Evolutionary conservation across 2,888 invertebrate species (phyloP).

Genomic region (Brenthis hecate): DNA sequence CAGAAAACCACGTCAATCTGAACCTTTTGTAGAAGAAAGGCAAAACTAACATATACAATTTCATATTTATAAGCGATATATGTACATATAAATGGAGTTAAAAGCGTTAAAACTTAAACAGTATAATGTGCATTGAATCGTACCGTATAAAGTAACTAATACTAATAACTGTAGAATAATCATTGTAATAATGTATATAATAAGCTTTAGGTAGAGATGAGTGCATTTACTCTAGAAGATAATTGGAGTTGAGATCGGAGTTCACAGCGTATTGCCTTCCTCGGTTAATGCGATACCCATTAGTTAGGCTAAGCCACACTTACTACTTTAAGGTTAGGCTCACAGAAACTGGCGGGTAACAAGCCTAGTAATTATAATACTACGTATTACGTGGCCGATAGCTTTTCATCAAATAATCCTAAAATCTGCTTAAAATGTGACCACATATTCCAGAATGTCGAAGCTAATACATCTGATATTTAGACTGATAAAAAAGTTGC

Average conservation of each 20-base stretch:
- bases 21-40: too few species aligned
- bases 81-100: too few species aligned
- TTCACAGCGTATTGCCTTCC: slow-evolving; percentile 30
- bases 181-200: not conserved
- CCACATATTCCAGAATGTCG: too few species aligned
- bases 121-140: too few species aligned
- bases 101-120: too few species aligned
- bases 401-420: not conserved
- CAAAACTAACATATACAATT: too few species aligned
- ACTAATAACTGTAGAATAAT: slow-evolving; percentile 6
- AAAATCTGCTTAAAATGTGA: too few species aligned
- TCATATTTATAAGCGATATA: too few species aligned
- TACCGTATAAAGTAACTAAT: not conserved
- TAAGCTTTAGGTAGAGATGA: slow-evolving; percentile 4
- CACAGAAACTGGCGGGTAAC: slow-evolving; percentile 6
- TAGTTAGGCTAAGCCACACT: slow-evolving; percentile 26
- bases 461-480: too few species aligned
- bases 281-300: slow-evolving; percentile 34
- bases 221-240: slow-evolving; percentile 27
- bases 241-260: slow-evolving; percentile 27
- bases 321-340: slow-evolving; percentile 16
- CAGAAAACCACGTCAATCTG: too few species aligned
- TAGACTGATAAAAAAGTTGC: too few species aligned
- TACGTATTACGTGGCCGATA: not conserved
- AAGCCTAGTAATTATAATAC: not conserved